Conservation (phyloP, 2,797 vertebrate species). For the Enteromius mattozi region DNA sequence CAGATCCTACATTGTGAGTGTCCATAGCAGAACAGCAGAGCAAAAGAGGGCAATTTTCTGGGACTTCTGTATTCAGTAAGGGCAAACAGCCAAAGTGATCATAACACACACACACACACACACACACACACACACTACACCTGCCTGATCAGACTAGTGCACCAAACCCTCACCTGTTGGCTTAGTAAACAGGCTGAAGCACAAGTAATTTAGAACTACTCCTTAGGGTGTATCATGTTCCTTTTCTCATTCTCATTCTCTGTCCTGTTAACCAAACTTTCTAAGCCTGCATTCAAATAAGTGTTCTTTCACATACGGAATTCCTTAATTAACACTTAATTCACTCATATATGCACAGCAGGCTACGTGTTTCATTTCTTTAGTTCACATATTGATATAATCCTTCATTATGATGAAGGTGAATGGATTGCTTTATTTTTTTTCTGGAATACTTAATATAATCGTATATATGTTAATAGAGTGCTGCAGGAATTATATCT, state of each 20-base stretch:
- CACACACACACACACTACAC: constrained; percentile 14
- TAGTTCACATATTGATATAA: not conserved
- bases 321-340: not conserved
- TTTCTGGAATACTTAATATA: not conserved
- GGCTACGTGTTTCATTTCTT: not conserved
- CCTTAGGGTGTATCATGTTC: not conserved
- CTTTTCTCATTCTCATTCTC: not conserved
- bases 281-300: not conserved
- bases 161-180: constrained; percentile 21
- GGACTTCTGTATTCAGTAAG: constrained; percentile 15
- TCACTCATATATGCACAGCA: not conserved
- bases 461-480: not conserved
- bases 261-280: not conserved
- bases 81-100: constrained; percentile 25
- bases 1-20: not conserved
- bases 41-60: not conserved
- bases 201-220: not conserved
- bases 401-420: not conserved
- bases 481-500: not conserved
- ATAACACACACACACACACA: not conserved
- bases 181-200: not conserved
- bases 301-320: not conserved
- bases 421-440: not conserved
- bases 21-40: not conserved
- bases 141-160: constrained; percentile 23